Evolutionary conservation across 2,888 invertebrate genomes (phyloP).

Genomic region (Amphimallon solstitiale): DNA sequence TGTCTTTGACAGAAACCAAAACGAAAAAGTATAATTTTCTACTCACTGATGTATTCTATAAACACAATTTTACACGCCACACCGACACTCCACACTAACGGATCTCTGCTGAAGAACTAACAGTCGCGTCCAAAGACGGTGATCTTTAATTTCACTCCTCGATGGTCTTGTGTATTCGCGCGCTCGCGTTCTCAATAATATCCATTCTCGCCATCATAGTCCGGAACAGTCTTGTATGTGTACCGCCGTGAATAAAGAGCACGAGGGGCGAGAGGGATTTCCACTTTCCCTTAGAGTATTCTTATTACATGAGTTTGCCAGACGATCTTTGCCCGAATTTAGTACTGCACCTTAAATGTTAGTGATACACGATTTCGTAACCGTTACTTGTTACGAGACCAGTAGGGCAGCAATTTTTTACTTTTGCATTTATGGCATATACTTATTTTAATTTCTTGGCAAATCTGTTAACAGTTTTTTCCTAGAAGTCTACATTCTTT

Average conservation of each 20-base stretch:
- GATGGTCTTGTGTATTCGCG: conserved; percentile 21
- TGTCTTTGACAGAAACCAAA: too few species aligned
- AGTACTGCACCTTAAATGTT: conserved; percentile 7
- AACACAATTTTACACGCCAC: conserved; percentile 17
- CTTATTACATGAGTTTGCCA: not conserved
- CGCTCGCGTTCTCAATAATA: conserved; percentile 19
- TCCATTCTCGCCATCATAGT: not conserved
- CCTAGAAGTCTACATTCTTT: too few species aligned
- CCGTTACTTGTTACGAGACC: not conserved
- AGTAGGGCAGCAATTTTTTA: too few species aligned
- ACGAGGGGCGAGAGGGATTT: conserved; percentile 11
- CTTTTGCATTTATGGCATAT: too few species aligned
- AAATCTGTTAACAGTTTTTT: too few species aligned
- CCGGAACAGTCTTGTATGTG: conserved; percentile 23
- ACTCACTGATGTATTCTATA: conserved; percentile 28
- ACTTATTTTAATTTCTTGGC: too few species aligned
- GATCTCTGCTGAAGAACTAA: conserved; percentile 35
- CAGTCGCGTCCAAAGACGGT: conserved; percentile 22
- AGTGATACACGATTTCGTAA: conserved; percentile 15
- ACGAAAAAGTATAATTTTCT: too few species aligned
- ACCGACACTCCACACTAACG: conserved; percentile 35
- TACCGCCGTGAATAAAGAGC: not conserved
- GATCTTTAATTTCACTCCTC: conserved; percentile 37
- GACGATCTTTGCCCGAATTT: not conserved
- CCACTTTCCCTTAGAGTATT: conserved; percentile 34